phyloP scores from a whole-genome alignment of 2,113 vertebrate genomes.

The Saguinus imperator region DNA sequence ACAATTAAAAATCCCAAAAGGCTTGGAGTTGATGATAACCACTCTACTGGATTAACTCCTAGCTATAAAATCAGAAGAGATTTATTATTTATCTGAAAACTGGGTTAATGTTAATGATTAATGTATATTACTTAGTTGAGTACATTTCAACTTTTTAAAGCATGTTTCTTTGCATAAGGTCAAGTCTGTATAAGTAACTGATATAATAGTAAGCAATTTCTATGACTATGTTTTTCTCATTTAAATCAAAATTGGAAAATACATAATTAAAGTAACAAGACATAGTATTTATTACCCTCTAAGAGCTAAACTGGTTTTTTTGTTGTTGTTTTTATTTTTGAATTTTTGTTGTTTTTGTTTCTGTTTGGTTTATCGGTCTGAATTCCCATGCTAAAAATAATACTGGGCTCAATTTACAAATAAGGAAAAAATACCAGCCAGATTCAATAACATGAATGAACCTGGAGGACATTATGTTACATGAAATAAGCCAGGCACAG shows the following conservation, averaged over 20 bases:
- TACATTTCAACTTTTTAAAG: constrained; percentile 60
- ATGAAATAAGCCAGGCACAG: not conserved
- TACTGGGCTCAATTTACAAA: not conserved
- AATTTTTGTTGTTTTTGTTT: not conserved
- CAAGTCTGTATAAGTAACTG: constrained; percentile 52
- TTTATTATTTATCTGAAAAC: constrained; percentile 73
- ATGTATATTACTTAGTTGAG: constrained; percentile 9
- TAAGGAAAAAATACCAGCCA: not conserved
- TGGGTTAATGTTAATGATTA: constrained; percentile 69
- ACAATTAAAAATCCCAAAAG: constrained; percentile 78
- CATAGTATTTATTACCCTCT: not conserved
- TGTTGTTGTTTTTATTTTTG: not conserved
- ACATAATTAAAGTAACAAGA: not conserved
- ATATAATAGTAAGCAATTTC: constrained; percentile 22
- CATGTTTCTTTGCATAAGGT: constrained; percentile 46
- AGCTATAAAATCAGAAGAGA: constrained; percentile 70
- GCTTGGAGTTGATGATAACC: constrained; percentile 75
- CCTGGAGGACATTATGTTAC: not conserved
- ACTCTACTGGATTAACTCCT: constrained; percentile 78
- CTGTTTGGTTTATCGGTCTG: not conserved
- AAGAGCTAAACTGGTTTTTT: not conserved
- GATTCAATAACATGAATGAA: too few species aligned
- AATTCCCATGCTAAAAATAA: not conserved
- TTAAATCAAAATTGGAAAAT: not conserved
- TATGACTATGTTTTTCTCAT: not conserved